phyloP scores from a whole-genome alignment of 2,888 invertebrate species.

The Napeogenes inachia region DNA sequence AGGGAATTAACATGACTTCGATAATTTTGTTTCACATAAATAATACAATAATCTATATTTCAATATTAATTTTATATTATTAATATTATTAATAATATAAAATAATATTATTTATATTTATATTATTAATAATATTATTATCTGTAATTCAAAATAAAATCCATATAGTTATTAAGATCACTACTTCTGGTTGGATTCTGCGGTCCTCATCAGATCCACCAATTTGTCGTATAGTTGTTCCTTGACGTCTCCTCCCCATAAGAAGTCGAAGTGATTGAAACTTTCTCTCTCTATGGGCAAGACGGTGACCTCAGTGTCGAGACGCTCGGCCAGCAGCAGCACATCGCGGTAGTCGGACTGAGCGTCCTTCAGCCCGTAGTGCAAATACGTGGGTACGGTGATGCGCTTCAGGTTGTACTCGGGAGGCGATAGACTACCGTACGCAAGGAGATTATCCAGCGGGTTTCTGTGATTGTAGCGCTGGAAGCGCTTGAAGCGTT shows the following conservation, averaged over 20 bases:
- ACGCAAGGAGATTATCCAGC: conserved; percentile 64
- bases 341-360: conserved; percentile 73
- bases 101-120: too few species aligned
- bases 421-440: conserved; percentile 73
- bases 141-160: too few species aligned
- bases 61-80: too few species aligned
- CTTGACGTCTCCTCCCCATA: conserved; percentile 79
- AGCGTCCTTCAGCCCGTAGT: conserved; percentile 79
- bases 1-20: too few species aligned
- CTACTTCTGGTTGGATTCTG: too few species aligned
- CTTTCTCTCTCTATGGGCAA: conserved; percentile 72
- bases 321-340: conserved; percentile 58
- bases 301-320: conserved; percentile 69
- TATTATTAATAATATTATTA: too few species aligned
- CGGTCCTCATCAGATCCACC: conserved; percentile 59
- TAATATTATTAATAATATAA: too few species aligned
- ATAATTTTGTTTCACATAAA: too few species aligned
- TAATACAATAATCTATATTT: too few species aligned
- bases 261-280: conserved; percentile 83
- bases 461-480: conserved; percentile 35
- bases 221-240: conserved; percentile 75
- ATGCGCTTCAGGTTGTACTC: conserved; percentile 72
- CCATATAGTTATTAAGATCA: too few species aligned
- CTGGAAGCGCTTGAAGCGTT: conserved; percentile 65
- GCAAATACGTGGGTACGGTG: conserved; percentile 76